phyloP scores from a whole-genome alignment of 2,797 vertebrate species.

The Synanceia verrucosa region DNA sequence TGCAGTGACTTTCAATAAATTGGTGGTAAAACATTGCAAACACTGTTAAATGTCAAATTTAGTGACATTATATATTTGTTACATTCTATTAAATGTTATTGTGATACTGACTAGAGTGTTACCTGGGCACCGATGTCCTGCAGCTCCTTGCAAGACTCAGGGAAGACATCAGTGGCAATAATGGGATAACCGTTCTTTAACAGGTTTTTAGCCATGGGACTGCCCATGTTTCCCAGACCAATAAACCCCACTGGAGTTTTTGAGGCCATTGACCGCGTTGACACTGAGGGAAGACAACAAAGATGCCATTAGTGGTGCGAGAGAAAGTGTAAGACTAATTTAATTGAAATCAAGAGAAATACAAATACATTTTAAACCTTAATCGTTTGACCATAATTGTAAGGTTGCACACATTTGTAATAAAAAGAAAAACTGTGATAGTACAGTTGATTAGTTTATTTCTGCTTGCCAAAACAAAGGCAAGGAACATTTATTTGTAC shows the following conservation, averaged over 20 bases:
- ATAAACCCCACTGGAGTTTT: conserved; percentile 97
- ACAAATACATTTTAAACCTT: neutral
- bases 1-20: neutral
- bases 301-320: neutral
- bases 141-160: conserved; percentile 94
- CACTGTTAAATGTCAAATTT: neutral
- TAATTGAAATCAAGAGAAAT: neutral
- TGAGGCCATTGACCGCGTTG: conserved; percentile 93
- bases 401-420: neutral
- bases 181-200: conserved; percentile 95
- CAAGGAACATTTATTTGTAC: neutral
- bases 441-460: neutral
- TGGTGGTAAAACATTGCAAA: neutral
- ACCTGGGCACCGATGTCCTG: conserved; percentile 95
- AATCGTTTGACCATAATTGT: neutral
- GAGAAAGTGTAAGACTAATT: neutral
- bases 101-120: conserved; percentile 31
- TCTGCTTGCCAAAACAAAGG: neutral
- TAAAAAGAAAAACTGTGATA: neutral
- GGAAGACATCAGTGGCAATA: conserved; percentile 93
- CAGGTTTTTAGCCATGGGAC: conserved; percentile 97
- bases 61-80: neutral
- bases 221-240: conserved; percentile 98
- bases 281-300: conserved; percentile 75
- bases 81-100: neutral